These are phyloP conservation scores for Monopis laevigella DNA, from an alignment of 2,888 invertebrate species.

Conservation along the genomic window DNA sequence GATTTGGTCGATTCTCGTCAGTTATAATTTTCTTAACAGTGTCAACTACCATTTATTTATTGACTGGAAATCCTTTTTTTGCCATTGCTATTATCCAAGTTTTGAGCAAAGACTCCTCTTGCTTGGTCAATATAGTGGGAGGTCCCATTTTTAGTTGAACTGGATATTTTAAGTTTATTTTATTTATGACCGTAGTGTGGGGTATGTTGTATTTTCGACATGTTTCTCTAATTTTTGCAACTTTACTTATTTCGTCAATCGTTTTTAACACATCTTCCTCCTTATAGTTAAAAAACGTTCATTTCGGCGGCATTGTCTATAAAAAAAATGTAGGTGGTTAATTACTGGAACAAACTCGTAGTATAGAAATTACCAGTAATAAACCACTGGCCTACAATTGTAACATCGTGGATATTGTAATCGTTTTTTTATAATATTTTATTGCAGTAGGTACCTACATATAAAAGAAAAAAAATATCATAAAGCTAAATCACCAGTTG, in stretches of 20 bases:
- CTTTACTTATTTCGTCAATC: conserved; percentile 16
- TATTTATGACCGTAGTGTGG: conserved; percentile 3
- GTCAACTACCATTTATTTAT: conserved; percentile 14
- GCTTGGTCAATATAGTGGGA: conserved; percentile 1
- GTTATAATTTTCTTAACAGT: conserved; percentile 17
- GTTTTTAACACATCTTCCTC: conserved; percentile 18
- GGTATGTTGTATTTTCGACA: conserved; percentile 9
- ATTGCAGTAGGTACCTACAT: conserved; percentile 10
- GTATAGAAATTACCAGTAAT: conserved; percentile 13
- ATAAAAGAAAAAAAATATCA: too few species aligned
- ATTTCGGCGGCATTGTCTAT: conserved; percentile 15
- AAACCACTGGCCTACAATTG: conserved; percentile 13
- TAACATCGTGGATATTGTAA: conserved; percentile 15
- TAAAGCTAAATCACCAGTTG: too few species aligned
- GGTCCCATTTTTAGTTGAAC: conserved; percentile 2
- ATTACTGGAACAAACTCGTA: conserved; percentile 15
- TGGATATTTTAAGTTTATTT: conserved; percentile 4
- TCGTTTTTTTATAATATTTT: background rate
- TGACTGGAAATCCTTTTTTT: conserved; percentile 14
- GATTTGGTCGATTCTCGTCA: conserved; percentile 16
- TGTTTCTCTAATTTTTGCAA: conserved; percentile 8
- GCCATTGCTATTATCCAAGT: conserved; percentile 13
- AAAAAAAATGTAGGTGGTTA: conserved; percentile 15
- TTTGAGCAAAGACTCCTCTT: conserved; percentile 1
- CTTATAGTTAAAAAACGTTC: conserved; percentile 17